Evolutionary conservation across 2,797 vertebrate species (phyloP).

Genomic region (Scomberomorus guttatus): DNA sequence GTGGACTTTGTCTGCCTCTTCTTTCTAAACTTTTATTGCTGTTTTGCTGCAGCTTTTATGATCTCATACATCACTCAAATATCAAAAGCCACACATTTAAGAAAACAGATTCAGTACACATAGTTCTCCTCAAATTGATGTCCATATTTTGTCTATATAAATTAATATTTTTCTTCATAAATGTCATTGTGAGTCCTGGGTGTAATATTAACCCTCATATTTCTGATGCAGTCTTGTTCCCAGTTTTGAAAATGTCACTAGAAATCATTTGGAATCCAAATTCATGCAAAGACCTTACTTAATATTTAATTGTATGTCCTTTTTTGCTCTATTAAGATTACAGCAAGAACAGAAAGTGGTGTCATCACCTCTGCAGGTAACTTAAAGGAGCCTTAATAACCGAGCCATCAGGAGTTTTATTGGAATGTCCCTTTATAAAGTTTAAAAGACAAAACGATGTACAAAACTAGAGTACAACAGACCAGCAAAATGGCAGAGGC

Average conservation of each 20-base stretch:
- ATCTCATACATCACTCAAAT: background rate
- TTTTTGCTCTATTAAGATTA: background rate
- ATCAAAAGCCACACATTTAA: background rate
- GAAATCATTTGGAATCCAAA: background rate
- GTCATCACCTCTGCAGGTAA: background rate
- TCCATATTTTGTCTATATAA: too few relatives aligned
- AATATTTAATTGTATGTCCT: too few relatives aligned
- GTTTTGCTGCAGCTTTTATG: background rate
- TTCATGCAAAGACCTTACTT: background rate
- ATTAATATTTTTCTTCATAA: too few relatives aligned
- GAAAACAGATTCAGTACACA: background rate
- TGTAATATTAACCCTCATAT: too few relatives aligned
- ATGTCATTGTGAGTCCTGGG: too few relatives aligned
- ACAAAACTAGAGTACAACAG: too few relatives aligned
- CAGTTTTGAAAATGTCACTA: background rate
- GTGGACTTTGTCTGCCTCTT: background rate
- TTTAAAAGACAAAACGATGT: too few relatives aligned
- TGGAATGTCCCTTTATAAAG: too few relatives aligned
- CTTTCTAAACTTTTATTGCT: constrained; percentile 6
- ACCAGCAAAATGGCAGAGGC: too few relatives aligned
- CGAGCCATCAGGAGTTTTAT: too few relatives aligned
- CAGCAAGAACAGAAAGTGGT: too few relatives aligned
- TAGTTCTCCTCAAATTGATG: too few relatives aligned
- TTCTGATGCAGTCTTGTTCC: background rate
- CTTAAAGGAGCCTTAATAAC: background rate